A percentile compares a stretch with the other conserved stretches of the same genome.
Conservation (phyloP, 1,140 invertebrate genomes). For the Lamellibrachia luymesi region DNA sequence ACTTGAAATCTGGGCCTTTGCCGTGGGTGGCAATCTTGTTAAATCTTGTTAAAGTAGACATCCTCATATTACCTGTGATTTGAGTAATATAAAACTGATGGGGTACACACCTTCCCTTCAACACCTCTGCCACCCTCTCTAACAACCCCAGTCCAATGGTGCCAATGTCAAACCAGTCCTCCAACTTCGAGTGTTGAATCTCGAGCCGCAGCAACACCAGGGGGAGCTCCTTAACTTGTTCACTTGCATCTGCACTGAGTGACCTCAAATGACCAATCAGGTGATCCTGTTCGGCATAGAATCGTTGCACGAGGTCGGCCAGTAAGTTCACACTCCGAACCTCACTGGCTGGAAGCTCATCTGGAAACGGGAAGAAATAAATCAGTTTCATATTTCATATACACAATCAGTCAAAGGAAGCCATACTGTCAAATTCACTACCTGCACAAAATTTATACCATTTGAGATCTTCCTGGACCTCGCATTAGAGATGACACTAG, state of each 20-base stretch:
- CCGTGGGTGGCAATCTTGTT: too few relatives aligned
- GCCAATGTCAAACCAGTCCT: constrained; percentile 43
- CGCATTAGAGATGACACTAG: too few relatives aligned
- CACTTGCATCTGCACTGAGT: constrained; percentile 29
- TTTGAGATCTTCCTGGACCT: too few relatives aligned
- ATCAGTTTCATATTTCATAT: background rate
- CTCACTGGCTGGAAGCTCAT: constrained; percentile 31
- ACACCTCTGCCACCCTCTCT: constrained; percentile 37
- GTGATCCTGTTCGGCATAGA: constrained; percentile 42
- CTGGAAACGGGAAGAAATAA: constrained; percentile 14
- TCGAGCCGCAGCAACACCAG: constrained; percentile 36
- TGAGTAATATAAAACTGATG: too few relatives aligned
- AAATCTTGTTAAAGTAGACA: too few relatives aligned
- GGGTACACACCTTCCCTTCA: constrained; percentile 14
- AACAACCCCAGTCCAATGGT: constrained; percentile 38
- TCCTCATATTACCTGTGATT: too few relatives aligned
- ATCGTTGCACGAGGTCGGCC: constrained; percentile 43
- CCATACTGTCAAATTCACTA: too few relatives aligned
- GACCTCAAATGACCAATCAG: constrained; percentile 42
- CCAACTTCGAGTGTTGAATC: constrained; percentile 32
- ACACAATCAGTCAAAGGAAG: too few relatives aligned
- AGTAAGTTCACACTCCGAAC: constrained; percentile 36
- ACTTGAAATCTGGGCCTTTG: too few relatives aligned
- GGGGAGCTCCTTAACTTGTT: constrained; percentile 35
- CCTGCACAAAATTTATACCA: too few relatives aligned